These are phyloP conservation scores for Polyommatus iphigenia DNA, from an alignment of 2,888 invertebrate genomes.

Conservation along the genomic window DNA sequence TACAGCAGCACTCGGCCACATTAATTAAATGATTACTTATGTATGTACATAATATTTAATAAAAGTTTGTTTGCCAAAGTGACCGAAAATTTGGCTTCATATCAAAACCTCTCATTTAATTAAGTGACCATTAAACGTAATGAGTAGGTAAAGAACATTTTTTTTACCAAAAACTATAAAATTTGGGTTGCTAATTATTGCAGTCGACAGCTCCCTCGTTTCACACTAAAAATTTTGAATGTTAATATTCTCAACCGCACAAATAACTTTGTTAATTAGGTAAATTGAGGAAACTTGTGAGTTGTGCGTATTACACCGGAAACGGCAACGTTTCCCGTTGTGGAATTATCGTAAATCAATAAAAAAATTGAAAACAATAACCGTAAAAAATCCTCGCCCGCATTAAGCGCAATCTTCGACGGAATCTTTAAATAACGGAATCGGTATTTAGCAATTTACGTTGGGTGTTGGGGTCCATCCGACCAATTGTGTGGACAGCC, in stretches of 20 bases:
- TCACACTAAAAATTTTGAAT: neutral
- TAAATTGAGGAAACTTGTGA: constrained; percentile 12
- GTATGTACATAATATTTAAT: too few relatives aligned
- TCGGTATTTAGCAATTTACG: constrained; percentile 77
- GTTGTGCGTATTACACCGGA: constrained; percentile 32
- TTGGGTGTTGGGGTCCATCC: constrained; percentile 68
- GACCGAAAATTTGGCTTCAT: too few relatives aligned
- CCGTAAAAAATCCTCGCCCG: constrained; percentile 64
- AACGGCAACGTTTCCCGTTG: constrained; percentile 35
- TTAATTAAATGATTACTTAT: too few relatives aligned
- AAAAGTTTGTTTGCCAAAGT: too few relatives aligned
- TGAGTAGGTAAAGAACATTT: too few relatives aligned
- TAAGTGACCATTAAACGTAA: too few relatives aligned
- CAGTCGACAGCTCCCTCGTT: neutral
- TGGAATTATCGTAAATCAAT: constrained; percentile 44
- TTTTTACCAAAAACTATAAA: too few relatives aligned
- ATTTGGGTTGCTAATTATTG: too few relatives aligned
- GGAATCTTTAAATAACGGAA: constrained; percentile 67
- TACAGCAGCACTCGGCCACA: neutral
- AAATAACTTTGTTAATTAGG: neutral
- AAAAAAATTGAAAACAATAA: constrained; percentile 51
- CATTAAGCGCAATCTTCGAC: constrained; percentile 72
- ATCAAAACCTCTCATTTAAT: too few relatives aligned
- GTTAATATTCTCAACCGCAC: neutral
- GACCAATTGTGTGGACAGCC: constrained; percentile 73